Evolutionary conservation across 2,797 vertebrate species (phyloP).

Genomic region (Platalea minor): DNA sequence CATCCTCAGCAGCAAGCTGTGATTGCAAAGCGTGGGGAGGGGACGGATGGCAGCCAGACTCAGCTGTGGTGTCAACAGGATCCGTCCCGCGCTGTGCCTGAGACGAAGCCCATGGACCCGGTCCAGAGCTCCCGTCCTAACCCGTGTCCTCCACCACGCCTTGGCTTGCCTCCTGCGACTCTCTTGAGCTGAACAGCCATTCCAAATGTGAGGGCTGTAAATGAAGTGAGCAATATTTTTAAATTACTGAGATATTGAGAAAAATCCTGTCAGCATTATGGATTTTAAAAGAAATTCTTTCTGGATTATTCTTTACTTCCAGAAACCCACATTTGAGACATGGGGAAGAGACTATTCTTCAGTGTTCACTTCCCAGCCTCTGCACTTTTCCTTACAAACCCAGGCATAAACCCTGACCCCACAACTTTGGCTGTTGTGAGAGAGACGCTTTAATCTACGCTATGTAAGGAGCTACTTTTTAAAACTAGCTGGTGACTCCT

Average conservation of each 20-base stretch:
- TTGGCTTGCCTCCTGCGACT: not conserved
- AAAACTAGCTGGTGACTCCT: not conserved
- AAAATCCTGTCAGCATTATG: not conserved
- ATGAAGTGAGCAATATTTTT: too few species aligned
- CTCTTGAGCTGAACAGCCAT: not conserved
- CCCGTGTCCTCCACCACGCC: not conserved
- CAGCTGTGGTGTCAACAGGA: accelerated
- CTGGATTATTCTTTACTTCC: not conserved
- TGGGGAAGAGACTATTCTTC: too few species aligned
- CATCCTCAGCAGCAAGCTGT: too few species aligned
- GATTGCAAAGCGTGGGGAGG: not conserved
- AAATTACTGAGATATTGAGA: not conserved
- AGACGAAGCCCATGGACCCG: accelerated
- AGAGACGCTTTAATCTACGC: not conserved
- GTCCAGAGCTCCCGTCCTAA: not conserved
- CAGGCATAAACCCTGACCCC: not conserved
- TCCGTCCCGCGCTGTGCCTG: not conserved
- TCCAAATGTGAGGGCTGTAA: not conserved
- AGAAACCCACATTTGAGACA: not conserved
- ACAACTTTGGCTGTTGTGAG: not conserved
- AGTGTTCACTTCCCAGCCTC: not conserved
- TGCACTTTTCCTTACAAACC: not conserved
- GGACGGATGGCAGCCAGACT: not conserved
- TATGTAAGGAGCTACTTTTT: accelerated
- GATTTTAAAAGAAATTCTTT: not conserved